Percentiles rank a stretch among this genome's conserved stretches.
phyloP scores from a whole-genome alignment of 1,140 invertebrate species.

The Neodiprion virginianus region DNA sequence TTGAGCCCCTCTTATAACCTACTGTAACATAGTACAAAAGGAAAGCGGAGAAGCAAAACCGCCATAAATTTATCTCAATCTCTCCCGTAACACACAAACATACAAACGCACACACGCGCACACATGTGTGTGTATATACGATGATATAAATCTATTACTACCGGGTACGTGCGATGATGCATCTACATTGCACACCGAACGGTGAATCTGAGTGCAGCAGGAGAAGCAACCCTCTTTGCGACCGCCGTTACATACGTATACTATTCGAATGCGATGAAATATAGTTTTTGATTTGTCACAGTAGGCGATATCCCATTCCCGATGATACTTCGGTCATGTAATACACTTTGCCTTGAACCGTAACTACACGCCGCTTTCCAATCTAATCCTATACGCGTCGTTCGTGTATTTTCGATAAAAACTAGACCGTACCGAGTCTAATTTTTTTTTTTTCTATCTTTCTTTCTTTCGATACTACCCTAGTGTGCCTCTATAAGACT shows the following conservation, averaged over 20 bases:
- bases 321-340: no score
- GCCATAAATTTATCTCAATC: slow-evolving; percentile 3
- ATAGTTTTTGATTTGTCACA: slow-evolving; percentile 5
- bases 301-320: neutral
- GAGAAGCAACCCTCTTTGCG: no score
- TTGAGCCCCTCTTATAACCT: no score
- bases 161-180: no score
- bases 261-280: slow-evolving; percentile 1
- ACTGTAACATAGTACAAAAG: no score
- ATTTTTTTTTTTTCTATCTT: neutral
- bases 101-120: neutral
- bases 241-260: neutral
- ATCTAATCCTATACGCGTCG: neutral
- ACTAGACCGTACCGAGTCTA: neutral
- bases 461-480: neutral
- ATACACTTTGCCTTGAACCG: no score
- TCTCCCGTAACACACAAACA: neutral
- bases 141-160: no score
- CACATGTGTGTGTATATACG: no score
- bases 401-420: neutral
- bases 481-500: neutral
- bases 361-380: neutral
- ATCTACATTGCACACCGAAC: no score
- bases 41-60: neutral
- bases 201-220: no score